Base-by-base conservation (phyloP, 2,113 vertebrate species). In the Noturus placidus region DNA sequence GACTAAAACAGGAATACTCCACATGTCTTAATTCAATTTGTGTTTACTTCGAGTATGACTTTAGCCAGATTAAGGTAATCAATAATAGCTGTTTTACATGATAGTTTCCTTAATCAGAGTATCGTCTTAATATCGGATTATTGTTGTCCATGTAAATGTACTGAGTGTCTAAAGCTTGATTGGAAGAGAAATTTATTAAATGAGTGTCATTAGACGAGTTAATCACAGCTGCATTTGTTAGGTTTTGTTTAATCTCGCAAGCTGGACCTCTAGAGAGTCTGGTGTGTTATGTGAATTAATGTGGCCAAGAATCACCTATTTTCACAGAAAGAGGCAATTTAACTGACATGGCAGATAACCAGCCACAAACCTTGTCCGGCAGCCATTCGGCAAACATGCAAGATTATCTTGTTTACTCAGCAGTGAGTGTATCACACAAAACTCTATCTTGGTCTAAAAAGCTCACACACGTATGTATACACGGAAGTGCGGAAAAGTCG, bases 211-310 rank as follows among this genome's bases (percentile, higher is more conserved):
- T 81, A 81, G 54, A 61, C 20, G 2, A 82, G 15, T 42, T 82
- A 61, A 82, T 56, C 56, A 82, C 79, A 61, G 79, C 42, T 82
- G 56, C 56, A 27, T 59, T 82, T 79, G 15, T 54, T 79, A 30
- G 50, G 50, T 30, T 54, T 61, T 61, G 56, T 25, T 61, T 61
- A 81, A 9, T 38, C 54, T 27, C 7, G 0, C 10, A 61, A 82
- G 33, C 56, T 2, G 3, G 20, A 61, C 79, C 56, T 61, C 79
- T 38, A 25, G 56, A 61, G 35, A 82, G 11, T 61, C 22, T 82
- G 4, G 52, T 38, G 19, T 25, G 79, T 81, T 81, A 38, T 59
- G 56, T 61, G 33, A 38, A 61, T 82, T 42, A 59, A 82, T 82
- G 33, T 59, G 19, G 20, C 33, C 30, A 59, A 4, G 54, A 59